A percentile compares a stretch with the other conserved stretches of the same genome.
Conservation (phyloP, 2,888 invertebrate genomes). For the Biston stratarius region DNA sequence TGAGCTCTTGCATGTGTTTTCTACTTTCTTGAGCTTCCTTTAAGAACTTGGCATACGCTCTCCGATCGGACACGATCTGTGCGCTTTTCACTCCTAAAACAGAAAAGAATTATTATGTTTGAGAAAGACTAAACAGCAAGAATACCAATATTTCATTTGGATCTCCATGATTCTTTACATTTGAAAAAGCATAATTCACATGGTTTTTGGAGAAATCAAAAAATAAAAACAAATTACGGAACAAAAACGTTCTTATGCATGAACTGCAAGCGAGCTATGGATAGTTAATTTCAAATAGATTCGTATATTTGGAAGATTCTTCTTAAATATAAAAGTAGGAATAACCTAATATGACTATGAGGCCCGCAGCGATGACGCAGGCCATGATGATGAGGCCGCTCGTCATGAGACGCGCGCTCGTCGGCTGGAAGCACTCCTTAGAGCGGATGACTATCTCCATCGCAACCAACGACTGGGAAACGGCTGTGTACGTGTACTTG, state of each 20-base stretch:
- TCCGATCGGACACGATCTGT: conserved; percentile 79
- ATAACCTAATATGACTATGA: conserved; percentile 67
- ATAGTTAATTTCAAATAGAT: no score
- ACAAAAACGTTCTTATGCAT: no score
- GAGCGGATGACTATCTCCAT: conserved; percentile 73
- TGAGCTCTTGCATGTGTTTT: conserved; percentile 75
- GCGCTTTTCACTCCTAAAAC: conserved; percentile 64
- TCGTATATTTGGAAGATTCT: no score
- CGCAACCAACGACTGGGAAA: conserved; percentile 58
- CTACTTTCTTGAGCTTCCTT: conserved; percentile 76
- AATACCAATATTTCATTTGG: no score
- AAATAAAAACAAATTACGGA: no score
- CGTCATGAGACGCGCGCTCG: conserved; percentile 70
- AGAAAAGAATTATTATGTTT: neutral
- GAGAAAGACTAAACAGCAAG: neutral
- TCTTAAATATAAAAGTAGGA: neutral
- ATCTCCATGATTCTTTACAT: no score
- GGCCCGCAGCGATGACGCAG: conserved; percentile 77
- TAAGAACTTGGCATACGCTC: conserved; percentile 84
- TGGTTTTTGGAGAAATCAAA: no score
- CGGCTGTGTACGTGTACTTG: conserved; percentile 71
- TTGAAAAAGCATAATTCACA: no score
- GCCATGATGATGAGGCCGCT: conserved; percentile 72
- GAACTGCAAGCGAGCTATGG: no score
- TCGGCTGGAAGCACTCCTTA: conserved; percentile 69